phyloP scores from a whole-genome alignment of 2,113 vertebrate species.

The human (Homo sapiens) region GRCh38 chr2:239571501-239572000 shows the following conservation, averaged over 20 bases:
- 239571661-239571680: too few relatives aligned
- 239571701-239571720: neutral
- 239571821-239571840: neutral
- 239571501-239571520: fast-evolving
- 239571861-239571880: neutral
- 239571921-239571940: neutral
- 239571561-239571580: fast-evolving
- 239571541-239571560: neutral
- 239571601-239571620: fast-evolving
- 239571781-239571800: fast-evolving
- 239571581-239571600: too few relatives aligned
- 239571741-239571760: neutral
- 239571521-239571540: neutral
- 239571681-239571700: neutral
- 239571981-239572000: neutral
- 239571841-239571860: too few relatives aligned
- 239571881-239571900: fast-evolving
- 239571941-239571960: fast-evolving
- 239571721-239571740: neutral
- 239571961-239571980: fast-evolving
- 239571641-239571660: neutral
- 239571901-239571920: neutral
- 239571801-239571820: neutral
- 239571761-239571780: fast-evolving
- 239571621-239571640: neutral